Percentiles rank a stretch among this genome's conserved stretches.
Evolutionary conservation across 2,888 invertebrate species (phyloP).

Genomic region (Chymomyza procnemis): DNA sequence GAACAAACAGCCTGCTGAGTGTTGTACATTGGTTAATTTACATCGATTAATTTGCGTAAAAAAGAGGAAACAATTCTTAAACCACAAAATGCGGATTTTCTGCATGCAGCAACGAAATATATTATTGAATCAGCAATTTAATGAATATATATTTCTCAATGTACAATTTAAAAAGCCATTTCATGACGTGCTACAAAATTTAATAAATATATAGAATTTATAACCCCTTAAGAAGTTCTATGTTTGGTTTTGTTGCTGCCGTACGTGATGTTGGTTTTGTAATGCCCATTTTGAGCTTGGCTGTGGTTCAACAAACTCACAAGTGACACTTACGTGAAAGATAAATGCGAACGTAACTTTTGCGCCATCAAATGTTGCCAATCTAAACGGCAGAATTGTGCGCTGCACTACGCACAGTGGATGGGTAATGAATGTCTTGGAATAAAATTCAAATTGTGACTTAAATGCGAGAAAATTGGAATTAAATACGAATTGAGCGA

Average conservation of each 20-base stretch:
- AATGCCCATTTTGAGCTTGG: slow-evolving; percentile 43
- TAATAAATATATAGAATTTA: slow-evolving; percentile 33
- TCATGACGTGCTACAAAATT: slow-evolving; percentile 28
- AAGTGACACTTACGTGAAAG: slow-evolving; percentile 70
- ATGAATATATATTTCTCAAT: slow-evolving; percentile 36
- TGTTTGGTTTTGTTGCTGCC: neutral
- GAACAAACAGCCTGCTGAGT: slow-evolving; percentile 9
- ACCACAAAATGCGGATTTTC: slow-evolving; percentile 19
- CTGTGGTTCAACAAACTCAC: slow-evolving; percentile 71
- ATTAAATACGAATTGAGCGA: too few relatives aligned
- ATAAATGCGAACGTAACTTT: slow-evolving; percentile 71
- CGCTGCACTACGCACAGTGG: slow-evolving; percentile 3
- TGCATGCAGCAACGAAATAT: slow-evolving; percentile 29
- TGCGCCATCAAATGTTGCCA: slow-evolving; percentile 72
- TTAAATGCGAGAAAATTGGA: too few relatives aligned
- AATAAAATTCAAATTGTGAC: too few relatives aligned
- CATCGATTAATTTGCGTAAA: slow-evolving; percentile 11
- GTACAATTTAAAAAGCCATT: slow-evolving; percentile 35
- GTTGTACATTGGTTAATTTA: slow-evolving; percentile 20
- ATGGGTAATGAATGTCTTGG: too few relatives aligned
- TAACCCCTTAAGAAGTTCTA: slow-evolving; percentile 8
- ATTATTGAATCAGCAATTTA: neutral
- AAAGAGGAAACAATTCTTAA: slow-evolving; percentile 23
- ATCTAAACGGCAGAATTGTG: slow-evolving; percentile 48
- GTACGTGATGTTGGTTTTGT: slow-evolving; percentile 35